phyloP scores from a whole-genome alignment of 2,113 vertebrate species.

The Choloepus hoffmanni region DNA sequence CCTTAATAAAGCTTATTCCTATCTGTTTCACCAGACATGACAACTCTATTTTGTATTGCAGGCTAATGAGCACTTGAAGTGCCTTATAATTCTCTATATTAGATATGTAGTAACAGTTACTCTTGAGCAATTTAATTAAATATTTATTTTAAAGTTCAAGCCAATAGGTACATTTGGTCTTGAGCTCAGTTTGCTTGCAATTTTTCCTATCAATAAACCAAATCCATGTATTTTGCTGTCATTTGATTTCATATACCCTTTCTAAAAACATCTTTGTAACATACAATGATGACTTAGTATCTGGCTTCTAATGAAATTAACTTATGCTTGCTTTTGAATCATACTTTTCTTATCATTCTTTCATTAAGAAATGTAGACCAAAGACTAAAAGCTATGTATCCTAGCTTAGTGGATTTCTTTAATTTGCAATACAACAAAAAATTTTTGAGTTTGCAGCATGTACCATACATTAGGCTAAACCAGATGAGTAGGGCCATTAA shows the following conservation, averaged over 20 bases:
- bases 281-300: not conserved
- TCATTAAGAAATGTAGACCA: not conserved
- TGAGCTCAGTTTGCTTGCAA: not conserved
- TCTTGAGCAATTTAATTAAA: not conserved
- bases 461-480: not conserved
- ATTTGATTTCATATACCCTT: not conserved
- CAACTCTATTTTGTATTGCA: not conserved
- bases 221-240: not conserved
- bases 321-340: slow-evolving; percentile 10
- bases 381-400: not conserved
- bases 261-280: not conserved
- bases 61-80: not conserved
- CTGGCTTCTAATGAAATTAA: not conserved
- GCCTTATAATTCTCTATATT: not conserved
- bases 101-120: not conserved
- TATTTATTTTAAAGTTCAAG: slow-evolving; percentile 30
- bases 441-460: not conserved
- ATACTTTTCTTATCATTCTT: not conserved
- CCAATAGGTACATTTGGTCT: not conserved
- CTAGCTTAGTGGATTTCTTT: slow-evolving; percentile 24
- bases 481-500: not conserved
- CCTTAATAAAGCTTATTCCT: slow-evolving; percentile 15
- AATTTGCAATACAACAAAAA: not conserved
- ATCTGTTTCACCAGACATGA: not conserved
- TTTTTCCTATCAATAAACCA: not conserved